These are phyloP conservation scores for Drosophila triauraria DNA, from an alignment of 1,140 invertebrate genomes.

Conservation along the genomic window DNA sequence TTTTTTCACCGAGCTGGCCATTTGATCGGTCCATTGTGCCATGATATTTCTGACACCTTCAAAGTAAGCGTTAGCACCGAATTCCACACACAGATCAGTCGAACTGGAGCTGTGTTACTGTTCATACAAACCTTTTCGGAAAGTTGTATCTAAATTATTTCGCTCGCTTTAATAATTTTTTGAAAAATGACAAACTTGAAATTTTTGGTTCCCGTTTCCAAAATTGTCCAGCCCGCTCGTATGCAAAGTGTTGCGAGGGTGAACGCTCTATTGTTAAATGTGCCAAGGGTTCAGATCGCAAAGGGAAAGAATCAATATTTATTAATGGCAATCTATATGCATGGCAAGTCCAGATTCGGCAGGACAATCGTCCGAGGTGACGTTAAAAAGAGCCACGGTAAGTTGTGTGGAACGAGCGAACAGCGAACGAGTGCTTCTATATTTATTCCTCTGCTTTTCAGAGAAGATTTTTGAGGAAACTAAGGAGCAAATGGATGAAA, in stretches of 20 bases:
- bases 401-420: not conserved
- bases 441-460: not conserved
- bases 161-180: not conserved
- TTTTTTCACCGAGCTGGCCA: not conserved
- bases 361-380: constrained; percentile 26
- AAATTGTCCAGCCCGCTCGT: not conserved
- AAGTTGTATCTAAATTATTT: constrained; percentile 16
- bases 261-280: constrained; percentile 27
- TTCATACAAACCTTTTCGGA: constrained; percentile 10
- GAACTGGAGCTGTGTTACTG: not conserved
- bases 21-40: constrained; percentile 1
- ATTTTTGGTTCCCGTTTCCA: constrained; percentile 7
- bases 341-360: constrained; percentile 13
- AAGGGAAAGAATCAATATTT: constrained; percentile 23
- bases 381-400: constrained; percentile 4
- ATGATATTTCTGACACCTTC: not conserved
- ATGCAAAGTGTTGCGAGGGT: constrained; percentile 8
- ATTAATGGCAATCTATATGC: constrained; percentile 16
- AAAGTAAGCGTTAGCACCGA: not conserved
- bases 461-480: constrained; percentile 17
- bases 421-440: no score
- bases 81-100: constrained; percentile 1
- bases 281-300: constrained; percentile 19
- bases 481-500: constrained; percentile 11
- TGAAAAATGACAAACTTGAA: constrained; percentile 16